These are phyloP conservation scores for Meandrina meandrites DNA, from an alignment of 92 coral and sea anemone genomes.

Conservation along the genomic window DNA sequence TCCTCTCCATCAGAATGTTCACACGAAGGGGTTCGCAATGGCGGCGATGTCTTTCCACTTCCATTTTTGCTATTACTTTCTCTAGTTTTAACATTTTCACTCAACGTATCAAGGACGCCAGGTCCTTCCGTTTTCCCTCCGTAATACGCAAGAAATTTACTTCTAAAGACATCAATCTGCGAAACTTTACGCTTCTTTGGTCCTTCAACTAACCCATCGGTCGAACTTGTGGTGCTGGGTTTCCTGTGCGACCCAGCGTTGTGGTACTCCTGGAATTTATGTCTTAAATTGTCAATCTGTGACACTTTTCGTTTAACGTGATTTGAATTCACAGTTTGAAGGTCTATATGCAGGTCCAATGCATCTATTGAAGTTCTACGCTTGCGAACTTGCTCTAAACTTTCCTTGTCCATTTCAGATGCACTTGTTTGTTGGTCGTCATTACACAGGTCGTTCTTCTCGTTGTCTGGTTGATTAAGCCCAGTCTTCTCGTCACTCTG, in stretches of 20 bases:
- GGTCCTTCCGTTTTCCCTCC: slow-evolving; percentile 30
- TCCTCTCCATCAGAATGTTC: slow-evolving; percentile 40
- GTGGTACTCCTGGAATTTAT: slow-evolving; percentile 37
- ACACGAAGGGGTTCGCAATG: slow-evolving; percentile 6
- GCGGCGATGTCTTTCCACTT: neutral
- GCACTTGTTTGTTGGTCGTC: neutral
- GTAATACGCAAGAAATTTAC: slow-evolving; percentile 52
- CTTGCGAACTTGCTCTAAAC: slow-evolving; percentile 23
- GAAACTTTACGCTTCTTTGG: slow-evolving; percentile 53
- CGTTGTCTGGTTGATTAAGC: neutral
- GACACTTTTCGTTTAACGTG: slow-evolving; percentile 51
- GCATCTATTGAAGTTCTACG: slow-evolving; percentile 62
- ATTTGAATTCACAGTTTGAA: slow-evolving; percentile 15
- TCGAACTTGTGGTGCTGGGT: neutral
- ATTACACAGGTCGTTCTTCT: neutral
- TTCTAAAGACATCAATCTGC: slow-evolving; percentile 67
- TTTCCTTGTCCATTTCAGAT: slow-evolving; percentile 15
- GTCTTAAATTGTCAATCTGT: slow-evolving; percentile 64
- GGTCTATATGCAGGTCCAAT: slow-evolving; percentile 56
- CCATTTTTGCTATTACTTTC: neutral
- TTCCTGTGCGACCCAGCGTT: neutral
- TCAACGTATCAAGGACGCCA: neutral
- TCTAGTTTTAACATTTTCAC: neutral
- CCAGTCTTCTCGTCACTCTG: slow-evolving; percentile 33
- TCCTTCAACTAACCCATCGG: slow-evolving; percentile 14